A percentile compares a stretch with the other conserved stretches of the same genome.
Evolutionary conservation across 2,113 vertebrate genomes (phyloP).

Genomic region (Rhipidura dahli): DNA sequence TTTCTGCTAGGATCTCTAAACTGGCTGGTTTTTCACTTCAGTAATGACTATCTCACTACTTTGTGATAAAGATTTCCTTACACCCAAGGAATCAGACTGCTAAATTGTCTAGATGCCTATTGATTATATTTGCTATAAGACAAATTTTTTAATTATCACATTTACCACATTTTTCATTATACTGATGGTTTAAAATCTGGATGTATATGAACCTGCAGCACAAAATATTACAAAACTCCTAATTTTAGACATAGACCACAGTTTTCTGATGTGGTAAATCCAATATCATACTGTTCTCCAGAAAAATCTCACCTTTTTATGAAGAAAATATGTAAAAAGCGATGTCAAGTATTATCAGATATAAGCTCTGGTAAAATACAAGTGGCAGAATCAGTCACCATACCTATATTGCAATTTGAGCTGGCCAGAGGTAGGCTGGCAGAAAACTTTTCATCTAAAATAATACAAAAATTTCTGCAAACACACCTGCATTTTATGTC

Average conservation of each 20-base stretch:
- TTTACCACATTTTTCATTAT: neutral
- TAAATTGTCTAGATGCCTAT: neutral
- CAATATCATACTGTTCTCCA: neutral
- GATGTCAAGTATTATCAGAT: neutral
- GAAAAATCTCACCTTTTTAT: neutral
- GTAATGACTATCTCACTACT: neutral
- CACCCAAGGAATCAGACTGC: neutral
- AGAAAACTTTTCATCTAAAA: neutral
- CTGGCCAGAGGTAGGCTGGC: neutral
- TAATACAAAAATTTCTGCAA: neutral
- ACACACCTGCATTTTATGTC: accelerated
- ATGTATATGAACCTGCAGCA: neutral
- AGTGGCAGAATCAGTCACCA: neutral
- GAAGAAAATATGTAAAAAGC: neutral
- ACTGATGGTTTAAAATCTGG: neutral
- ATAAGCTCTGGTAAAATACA: neutral
- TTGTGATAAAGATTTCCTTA: neutral
- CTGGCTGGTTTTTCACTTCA: neutral
- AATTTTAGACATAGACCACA: neutral
- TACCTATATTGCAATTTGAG: neutral
- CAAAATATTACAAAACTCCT: neutral
- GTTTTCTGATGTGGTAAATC: neutral
- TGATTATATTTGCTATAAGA: neutral
- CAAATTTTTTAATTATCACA: neutral
- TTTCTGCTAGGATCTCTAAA: neutral